Evolutionary conservation across 35 echinoderm and acorn worm species (phyloP).

Genomic region (Strongylocentrotus purpuratus): DNA sequence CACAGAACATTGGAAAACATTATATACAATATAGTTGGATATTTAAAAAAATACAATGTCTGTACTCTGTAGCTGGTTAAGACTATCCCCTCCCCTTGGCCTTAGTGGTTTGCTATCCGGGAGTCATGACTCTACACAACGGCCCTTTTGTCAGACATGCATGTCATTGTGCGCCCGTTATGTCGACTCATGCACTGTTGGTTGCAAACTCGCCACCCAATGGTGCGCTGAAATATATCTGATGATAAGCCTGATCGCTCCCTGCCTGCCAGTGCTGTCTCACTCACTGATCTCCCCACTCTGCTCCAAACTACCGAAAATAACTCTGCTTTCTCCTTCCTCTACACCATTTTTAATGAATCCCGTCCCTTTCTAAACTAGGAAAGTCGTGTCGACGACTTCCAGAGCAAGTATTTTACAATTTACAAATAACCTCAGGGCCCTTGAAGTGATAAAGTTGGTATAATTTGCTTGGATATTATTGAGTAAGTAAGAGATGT

Average conservation of each 20-base stretch:
- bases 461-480: background rate
- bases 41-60: background rate
- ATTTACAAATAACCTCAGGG: background rate
- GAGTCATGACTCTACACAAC: constrained; percentile 1
- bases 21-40: background rate
- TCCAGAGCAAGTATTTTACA: background rate
- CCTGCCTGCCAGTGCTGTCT: background rate
- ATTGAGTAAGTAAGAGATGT: background rate
- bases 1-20: no score
- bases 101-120: background rate
- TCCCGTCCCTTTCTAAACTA: background rate
- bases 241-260: background rate
- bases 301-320: background rate
- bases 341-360: background rate
- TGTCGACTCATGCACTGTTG: background rate
- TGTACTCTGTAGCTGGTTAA: background rate
- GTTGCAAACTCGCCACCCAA: background rate
- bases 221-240: background rate
- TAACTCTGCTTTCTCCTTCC: background rate
- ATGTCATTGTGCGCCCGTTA: background rate
- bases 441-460: background rate
- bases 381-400: background rate
- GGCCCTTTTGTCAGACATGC: background rate
- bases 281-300: background rate
- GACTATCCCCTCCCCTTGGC: background rate